Evolutionary conservation across 2,113 vertebrate species (phyloP).

Genomic region (Sakesphorus luctuosus): DNA sequence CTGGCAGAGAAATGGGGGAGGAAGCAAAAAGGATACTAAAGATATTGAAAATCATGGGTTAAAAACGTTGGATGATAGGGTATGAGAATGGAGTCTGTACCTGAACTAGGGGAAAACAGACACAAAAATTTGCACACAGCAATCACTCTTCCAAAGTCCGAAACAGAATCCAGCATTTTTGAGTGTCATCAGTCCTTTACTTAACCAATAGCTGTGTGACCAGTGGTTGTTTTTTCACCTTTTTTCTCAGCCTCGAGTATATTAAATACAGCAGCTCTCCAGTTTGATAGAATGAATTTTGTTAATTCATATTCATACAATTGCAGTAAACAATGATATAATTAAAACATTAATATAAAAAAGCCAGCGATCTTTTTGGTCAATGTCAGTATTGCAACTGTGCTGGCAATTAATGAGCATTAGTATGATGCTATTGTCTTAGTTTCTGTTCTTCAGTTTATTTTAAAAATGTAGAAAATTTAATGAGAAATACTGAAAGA

Average conservation of each 20-base stretch:
- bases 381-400: not conserved
- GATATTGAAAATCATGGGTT: not conserved
- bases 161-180: not conserved
- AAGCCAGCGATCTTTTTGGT: not conserved
- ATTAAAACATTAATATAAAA: not conserved
- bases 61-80: not conserved
- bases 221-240: not conserved
- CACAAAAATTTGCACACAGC: not conserved
- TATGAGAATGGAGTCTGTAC: not conserved
- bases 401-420: not conserved
- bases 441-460: not conserved
- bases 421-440: not conserved
- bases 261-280: not conserved
- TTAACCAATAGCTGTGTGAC: not conserved
- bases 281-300: not conserved
- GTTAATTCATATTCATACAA: not conserved
- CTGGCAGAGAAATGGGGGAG: not conserved
- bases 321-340: not conserved
- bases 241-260: not conserved
- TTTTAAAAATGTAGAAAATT: not conserved
- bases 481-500: not conserved
- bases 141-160: not conserved
- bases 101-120: not conserved
- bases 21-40: not conserved
- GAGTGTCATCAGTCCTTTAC: not conserved